Conservation (phyloP, 2,113 vertebrate genomes). For the Danionella cerebrum region DNA sequence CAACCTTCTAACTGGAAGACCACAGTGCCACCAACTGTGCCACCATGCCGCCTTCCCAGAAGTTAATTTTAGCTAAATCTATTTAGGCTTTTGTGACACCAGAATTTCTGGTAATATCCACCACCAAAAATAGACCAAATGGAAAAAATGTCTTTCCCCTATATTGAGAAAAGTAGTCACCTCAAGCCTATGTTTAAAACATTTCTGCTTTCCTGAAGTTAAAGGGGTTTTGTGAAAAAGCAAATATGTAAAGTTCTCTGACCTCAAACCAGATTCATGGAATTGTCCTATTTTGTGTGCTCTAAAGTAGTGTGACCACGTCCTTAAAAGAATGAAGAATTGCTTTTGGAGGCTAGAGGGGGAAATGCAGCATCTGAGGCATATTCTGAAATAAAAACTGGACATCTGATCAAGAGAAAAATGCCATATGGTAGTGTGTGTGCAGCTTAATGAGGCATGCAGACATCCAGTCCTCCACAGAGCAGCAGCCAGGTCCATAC, state of each 20-base stretch:
- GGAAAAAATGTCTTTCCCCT: no score
- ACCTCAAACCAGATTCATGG: slow-evolving; percentile 5
- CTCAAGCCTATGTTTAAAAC: no score
- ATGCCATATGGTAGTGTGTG: slow-evolving; percentile 36
- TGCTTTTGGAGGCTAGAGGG: not conserved
- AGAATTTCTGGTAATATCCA: no score
- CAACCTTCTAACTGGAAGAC: no score
- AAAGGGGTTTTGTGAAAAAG: slow-evolving; percentile 4
- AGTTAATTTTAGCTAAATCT: no score
- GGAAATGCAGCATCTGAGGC: not conserved
- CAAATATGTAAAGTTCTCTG: slow-evolving; percentile 14
- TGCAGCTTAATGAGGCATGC: slow-evolving; percentile 31
- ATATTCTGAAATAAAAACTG: slow-evolving; percentile 21
- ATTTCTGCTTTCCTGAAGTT: not conserved
- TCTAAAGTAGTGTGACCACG: slow-evolving; percentile 25
- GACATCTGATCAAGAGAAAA: slow-evolving; percentile 31
- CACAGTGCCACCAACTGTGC: no score
- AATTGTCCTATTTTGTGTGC: slow-evolving; percentile 26
- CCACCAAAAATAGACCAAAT: no score
- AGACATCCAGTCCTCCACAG: slow-evolving; percentile 31
- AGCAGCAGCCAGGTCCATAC: slow-evolving; percentile 12
- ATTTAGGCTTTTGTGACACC: no score
- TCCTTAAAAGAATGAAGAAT: slow-evolving; percentile 14
- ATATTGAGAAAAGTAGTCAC: no score
- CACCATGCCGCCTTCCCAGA: no score